Base-by-base conservation (phyloP, 2,113 vertebrate genomes). In the Eurystomus gularis region DNA sequence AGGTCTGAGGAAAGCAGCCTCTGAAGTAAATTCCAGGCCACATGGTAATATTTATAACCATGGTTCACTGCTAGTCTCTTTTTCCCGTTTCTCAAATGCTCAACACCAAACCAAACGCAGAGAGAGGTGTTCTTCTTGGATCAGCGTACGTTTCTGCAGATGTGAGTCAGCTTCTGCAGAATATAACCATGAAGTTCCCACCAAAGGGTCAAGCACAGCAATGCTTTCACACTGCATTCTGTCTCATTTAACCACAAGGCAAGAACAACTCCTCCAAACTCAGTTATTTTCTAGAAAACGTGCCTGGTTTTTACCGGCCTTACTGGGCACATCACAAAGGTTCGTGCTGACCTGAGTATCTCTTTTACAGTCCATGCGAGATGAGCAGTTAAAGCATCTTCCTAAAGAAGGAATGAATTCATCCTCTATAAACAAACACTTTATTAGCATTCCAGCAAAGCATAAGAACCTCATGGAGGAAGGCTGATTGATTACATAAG, bases 401-500 rank as follows among this genome's bases (percentile, higher is more conserved):
- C 39, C 52, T 71, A 19, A 88, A 91, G 18, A 88, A 73, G 57
- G 29, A 61, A 78, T 73, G 16, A 24, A 75, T 42, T 75, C 3
- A 4, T 37, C 44, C 91, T 6, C 57, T 81, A 70, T 31, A 78
- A 84, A 86, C 5, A 78, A 84, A 86, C 5, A 40, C 29, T 77
- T 65, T 77, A 33, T 66, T 86, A 81, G 26, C 26, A 78, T 75
- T 78, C 64, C 60, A 91, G 88, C 25, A 82, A 78, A 94, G 37
- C 58, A 7, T 6, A 48, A 92, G 25, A 94, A 86, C 28, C 23
- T 82, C 49, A 46, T 54, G 40, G 68, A 93, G 76, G 55, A 88
- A 96, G 35, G 65, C 1, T 82, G 85, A 58, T n/a, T 58, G 82
- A 90, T 83, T 94, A 82, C 49, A 21, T 40, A 75, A 90, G 65